These are phyloP conservation scores for Gonioctena quinquepunctata DNA, from an alignment of 1,140 invertebrate species.

Conservation along the genomic window DNA sequence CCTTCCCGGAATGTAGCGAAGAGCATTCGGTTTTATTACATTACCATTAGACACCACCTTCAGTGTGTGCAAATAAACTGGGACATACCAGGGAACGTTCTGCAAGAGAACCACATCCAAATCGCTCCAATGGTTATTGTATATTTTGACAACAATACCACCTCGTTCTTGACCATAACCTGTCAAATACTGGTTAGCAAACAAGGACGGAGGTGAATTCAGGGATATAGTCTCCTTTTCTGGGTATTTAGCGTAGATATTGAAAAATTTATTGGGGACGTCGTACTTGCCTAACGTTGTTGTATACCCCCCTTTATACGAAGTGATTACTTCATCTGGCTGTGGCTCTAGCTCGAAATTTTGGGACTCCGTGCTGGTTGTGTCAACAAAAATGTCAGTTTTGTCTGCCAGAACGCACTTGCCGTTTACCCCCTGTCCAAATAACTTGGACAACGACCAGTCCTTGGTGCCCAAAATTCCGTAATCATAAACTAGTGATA, in stretches of 20 bases:
- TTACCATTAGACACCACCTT: conserved; percentile 66
- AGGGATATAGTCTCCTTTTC: conserved; percentile 58
- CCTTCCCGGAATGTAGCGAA: conserved; percentile 79
- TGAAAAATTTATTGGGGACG: conserved; percentile 67
- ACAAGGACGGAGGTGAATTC: conserved; percentile 68
- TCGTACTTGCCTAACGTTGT: conserved; percentile 72
- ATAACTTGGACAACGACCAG: conserved; percentile 86
- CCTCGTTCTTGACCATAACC: conserved; percentile 88
- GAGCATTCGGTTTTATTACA: conserved; percentile 64
- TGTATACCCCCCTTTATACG: conserved; percentile 68
- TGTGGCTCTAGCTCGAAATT: conserved; percentile 63
- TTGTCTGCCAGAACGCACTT: conserved; percentile 77
- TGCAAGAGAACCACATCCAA: conserved; percentile 74
- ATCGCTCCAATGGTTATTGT: conserved; percentile 74
- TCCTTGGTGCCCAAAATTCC: conserved; percentile 67
- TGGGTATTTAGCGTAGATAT: conserved; percentile 65
- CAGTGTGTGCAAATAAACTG: conserved; percentile 89
- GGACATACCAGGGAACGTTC: conserved; percentile 92
- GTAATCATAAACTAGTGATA: conserved; percentile 84
- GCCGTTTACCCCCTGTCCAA: conserved; percentile 79
- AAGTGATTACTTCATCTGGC: conserved; percentile 62
- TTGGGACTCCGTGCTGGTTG: conserved; percentile 66
- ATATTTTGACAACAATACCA: conserved; percentile 79
- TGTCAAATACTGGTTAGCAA: conserved; percentile 80
- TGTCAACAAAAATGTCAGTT: conserved; percentile 84